phyloP scores from a whole-genome alignment of 2,113 vertebrate species.

The Cyprinodon brontotheroides region DNA sequence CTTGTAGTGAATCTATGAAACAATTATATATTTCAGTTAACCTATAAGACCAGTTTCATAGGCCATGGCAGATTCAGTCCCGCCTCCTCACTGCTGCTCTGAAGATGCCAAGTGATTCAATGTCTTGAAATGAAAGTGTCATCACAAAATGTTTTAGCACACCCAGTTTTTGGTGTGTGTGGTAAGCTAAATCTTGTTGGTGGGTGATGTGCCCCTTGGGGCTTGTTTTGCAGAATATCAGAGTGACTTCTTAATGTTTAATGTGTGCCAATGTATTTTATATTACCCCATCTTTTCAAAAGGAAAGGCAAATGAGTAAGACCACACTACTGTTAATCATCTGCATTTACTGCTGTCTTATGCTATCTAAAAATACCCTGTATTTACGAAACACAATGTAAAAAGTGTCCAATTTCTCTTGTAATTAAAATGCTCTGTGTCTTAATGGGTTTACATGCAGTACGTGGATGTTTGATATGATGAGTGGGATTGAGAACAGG shows the following conservation, averaged over 20 bases:
- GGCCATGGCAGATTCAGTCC: not conserved
- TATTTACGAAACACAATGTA: slow-evolving; percentile 37
- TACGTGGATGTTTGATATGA: slow-evolving; percentile 8
- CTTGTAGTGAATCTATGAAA: not conserved
- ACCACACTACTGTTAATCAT: slow-evolving; percentile 57
- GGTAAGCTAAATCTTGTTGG: slow-evolving; percentile 64
- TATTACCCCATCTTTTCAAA: slow-evolving; percentile 78
- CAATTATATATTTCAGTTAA: slow-evolving; percentile 13
- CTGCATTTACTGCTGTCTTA: slow-evolving; percentile 67
- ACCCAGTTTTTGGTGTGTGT: slow-evolving; percentile 64
- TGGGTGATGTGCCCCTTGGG: slow-evolving; percentile 63
- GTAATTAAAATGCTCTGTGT: slow-evolving; percentile 27
- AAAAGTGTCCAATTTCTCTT: slow-evolving; percentile 29
- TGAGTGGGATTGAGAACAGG: not conserved
- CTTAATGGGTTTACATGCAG: slow-evolving; percentile 13
- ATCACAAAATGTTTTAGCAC: slow-evolving; percentile 72
- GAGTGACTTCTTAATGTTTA: slow-evolving; percentile 77
- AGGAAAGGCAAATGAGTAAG: slow-evolving; percentile 77
- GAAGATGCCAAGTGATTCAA: slow-evolving; percentile 33
- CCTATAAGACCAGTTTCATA: slow-evolving; percentile 5
- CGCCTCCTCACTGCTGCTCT: slow-evolving; percentile 6
- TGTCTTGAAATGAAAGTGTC: slow-evolving; percentile 53
- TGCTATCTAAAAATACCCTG: slow-evolving; percentile 61
- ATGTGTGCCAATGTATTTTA: slow-evolving; percentile 78
- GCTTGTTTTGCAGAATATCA: slow-evolving; percentile 77